These are phyloP conservation scores for Meda fulgida DNA, from an alignment of 2,797 vertebrate species.

Conservation along the genomic window DNA sequence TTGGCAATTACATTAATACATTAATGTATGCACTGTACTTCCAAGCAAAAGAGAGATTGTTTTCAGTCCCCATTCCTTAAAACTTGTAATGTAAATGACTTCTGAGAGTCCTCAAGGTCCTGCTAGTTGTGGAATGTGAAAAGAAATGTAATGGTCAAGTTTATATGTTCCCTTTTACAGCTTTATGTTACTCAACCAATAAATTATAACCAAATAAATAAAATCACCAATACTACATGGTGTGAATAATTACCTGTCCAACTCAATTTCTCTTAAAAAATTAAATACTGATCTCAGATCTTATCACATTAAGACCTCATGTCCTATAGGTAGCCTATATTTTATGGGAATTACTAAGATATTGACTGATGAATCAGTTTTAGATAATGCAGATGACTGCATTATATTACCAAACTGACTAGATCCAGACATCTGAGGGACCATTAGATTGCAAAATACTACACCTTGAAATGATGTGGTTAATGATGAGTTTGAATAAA, in stretches of 20 bases:
- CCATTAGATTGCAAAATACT: not conserved
- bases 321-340: not conserved
- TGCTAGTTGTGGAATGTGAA: slow-evolving; percentile 28
- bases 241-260: not conserved
- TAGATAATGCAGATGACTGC: not conserved
- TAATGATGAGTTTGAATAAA: slow-evolving; percentile 9
- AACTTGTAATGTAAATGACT: slow-evolving; percentile 7
- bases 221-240: not conserved
- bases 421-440: not conserved
- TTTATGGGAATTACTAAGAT: not conserved
- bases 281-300: not conserved
- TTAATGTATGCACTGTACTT: not conserved
- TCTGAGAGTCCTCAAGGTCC: slow-evolving; percentile 17
- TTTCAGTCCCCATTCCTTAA: not conserved
- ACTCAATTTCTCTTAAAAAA: slow-evolving; percentile 3
- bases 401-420: slow-evolving; percentile 9
- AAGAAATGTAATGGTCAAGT: slow-evolving; percentile 2
- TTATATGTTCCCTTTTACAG: slow-evolving; percentile 8
- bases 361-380: not conserved
- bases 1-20: not conserved
- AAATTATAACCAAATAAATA: slow-evolving; percentile 25
- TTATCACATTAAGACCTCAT: not conserved
- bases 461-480: not conserved
- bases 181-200: slow-evolving; percentile 4
- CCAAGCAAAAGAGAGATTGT: not conserved